Conservation (phyloP, 2,888 invertebrate species). For the Cheiracanthium punctorium region DNA sequence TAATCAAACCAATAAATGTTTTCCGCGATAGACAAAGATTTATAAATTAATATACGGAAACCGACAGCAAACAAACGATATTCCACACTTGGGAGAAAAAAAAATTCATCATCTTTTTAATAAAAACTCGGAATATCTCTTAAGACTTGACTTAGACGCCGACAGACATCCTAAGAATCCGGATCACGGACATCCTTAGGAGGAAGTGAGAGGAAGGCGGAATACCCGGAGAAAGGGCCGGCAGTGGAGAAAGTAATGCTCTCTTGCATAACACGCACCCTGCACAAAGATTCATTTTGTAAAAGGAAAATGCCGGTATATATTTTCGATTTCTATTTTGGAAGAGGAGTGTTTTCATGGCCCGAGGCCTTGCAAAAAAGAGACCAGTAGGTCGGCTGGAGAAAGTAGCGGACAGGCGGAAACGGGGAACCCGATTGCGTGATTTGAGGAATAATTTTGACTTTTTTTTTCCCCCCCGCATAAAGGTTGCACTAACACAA, state of each 20-base stretch:
- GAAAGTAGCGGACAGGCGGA: constrained; percentile 58
- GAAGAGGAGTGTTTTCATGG: neutral
- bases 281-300: neutral
- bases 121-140: too few relatives aligned
- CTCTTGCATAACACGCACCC: neutral
- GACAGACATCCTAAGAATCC: too few relatives aligned
- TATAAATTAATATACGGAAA: too few relatives aligned
- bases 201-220: too few relatives aligned
- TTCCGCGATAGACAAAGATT: too few relatives aligned
- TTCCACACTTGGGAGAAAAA: too few relatives aligned
- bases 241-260: neutral
- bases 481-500: constrained; percentile 31
- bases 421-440: constrained; percentile 56
- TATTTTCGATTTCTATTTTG: constrained; percentile 1
- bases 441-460: constrained; percentile 34
- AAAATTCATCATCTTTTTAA: too few relatives aligned
- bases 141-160: too few relatives aligned
- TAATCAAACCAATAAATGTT: too few relatives aligned
- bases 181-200: too few relatives aligned
- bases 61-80: too few relatives aligned
- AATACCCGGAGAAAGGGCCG: too few relatives aligned
- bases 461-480: constrained; percentile 37
- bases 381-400: constrained; percentile 63
- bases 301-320: neutral
- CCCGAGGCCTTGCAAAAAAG: constrained; percentile 51